Evolutionary conservation across 2,113 vertebrate species (phyloP), one percentile per base, ranked within the genome.

Genomic region (Abramis brama): DNA sequence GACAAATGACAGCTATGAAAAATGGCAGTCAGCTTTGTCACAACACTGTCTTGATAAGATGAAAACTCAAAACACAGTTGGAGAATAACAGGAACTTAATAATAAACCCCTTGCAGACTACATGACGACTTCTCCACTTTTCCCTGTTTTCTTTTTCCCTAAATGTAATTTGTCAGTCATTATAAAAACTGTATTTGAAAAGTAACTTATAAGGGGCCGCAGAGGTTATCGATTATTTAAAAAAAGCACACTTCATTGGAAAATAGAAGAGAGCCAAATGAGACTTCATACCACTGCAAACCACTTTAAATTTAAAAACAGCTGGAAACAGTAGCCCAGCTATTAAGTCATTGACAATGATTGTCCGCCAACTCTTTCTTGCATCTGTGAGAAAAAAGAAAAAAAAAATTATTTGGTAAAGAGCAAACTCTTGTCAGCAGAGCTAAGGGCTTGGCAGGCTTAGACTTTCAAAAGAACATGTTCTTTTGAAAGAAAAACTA

Each of bases 21-120:
- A 78, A 79, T 27, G 64, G 78, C 71, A 76, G 87, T 36, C 52
- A 87, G 80, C 85, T 87, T 90, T 59, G 43, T 70, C 85, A 85
- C 89, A 76, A 91, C 85, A 90, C 36, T 88, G 73, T 76, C 78
- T 12, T 59, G 82, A 92, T 91, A 88, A 90, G 87, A 87, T 78
- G 68, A 80, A 79, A 85, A 82, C 74, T 82, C 80, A 78, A 87
- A 86, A 79, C 77, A 83, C 87, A 57, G 25, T 75, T 79, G 57
- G 79, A 87, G 78, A 77, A 68, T 82, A 88, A 85, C 68, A 66
- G 6, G 52, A 86, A 88, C 84, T 80, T 43, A 45, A 83, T 43
- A 45, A 83, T 76, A 74, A 59, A 81, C 70, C 81, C 86, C 59
- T 60, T 71, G 79, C 36, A 23, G 70, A 68, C 30, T 27, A 59